These are phyloP conservation scores for Sabellastarte sp. DNA, from an alignment of 2,888 invertebrate genomes.

Conservation along the genomic window DNA sequence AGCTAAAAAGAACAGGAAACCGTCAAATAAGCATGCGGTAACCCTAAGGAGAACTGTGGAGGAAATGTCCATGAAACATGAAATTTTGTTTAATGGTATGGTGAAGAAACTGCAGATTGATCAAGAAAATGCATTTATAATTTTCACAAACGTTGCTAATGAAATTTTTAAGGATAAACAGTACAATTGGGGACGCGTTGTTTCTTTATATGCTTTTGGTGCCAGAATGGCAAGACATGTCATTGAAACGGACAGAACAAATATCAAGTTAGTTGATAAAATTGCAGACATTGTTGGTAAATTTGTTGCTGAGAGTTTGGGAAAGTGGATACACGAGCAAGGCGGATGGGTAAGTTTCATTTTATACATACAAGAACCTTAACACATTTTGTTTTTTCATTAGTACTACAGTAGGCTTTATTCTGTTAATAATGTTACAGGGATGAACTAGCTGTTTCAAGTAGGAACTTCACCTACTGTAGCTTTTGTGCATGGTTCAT, in stretches of 20 bases:
- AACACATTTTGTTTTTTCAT: too few relatives aligned
- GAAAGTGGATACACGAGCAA: constrained; percentile 49
- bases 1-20: too few relatives aligned
- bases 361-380: too few relatives aligned
- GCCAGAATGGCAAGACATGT: constrained; percentile 39
- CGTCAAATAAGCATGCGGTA: not conserved
- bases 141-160: constrained; percentile 17
- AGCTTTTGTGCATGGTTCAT: too few relatives aligned
- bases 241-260: constrained; percentile 6
- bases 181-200: constrained; percentile 54
- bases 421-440: too few relatives aligned
- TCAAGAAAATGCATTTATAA: not conserved
- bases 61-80: not conserved
- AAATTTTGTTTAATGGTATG: not conserved
- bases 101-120: not conserved
- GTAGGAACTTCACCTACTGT: too few relatives aligned
- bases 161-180: constrained; percentile 54
- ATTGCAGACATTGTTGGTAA: constrained; percentile 48
- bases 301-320: constrained; percentile 48
- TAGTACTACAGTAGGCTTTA: too few relatives aligned
- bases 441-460: too few relatives aligned
- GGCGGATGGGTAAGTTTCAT: constrained; percentile 50
- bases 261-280: constrained; percentile 26
- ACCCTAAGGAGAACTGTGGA: not conserved
- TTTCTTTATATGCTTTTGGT: constrained; percentile 52